phyloP scores from a whole-genome alignment of 2,797 vertebrate genomes.

The Dermochelys coriacea region DNA sequence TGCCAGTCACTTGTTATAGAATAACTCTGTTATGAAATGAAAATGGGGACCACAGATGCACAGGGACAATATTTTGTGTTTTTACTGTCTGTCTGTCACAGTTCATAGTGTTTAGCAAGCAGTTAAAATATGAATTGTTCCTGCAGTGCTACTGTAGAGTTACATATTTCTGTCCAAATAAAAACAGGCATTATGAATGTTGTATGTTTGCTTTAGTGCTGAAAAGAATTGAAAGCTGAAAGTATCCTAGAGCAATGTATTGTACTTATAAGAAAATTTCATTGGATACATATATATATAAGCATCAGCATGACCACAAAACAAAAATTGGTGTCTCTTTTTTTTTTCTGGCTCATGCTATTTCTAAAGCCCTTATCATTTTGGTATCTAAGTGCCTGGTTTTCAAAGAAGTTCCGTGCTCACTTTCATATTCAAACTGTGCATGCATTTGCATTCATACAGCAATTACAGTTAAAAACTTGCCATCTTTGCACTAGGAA shows the following conservation, averaged over 20 bases:
- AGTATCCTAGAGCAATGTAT: conserved; percentile 59
- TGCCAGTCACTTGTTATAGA: not conserved
- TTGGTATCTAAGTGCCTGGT: conserved; percentile 27
- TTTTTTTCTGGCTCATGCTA: not conserved
- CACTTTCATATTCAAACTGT: conserved; percentile 38
- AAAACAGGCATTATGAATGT: conserved; percentile 53
- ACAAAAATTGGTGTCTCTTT: not conserved
- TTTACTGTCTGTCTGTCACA: conserved; percentile 10
- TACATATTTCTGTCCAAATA: conserved; percentile 46
- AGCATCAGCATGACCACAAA: not conserved
- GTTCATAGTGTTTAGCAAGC: not conserved
- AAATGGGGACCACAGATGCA: not conserved
- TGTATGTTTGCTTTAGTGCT: conserved; percentile 64
- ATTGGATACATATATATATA: conserved; percentile 59
- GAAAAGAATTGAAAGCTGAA: conserved; percentile 59
- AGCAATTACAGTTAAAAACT: conserved; percentile 30
- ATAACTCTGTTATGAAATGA: not conserved
- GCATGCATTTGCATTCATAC: not conserved
- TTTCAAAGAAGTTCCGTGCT: conserved; percentile 43
- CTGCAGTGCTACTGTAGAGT: conserved; percentile 16
- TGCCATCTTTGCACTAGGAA: not conserved
- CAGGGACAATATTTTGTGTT: not conserved
- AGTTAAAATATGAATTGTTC: conserved; percentile 57
- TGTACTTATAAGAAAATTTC: conserved; percentile 68
- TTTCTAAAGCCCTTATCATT: conserved; percentile 51